Percentiles rank a stretch among this genome's conserved stretches.
Evolutionary conservation across 2,888 invertebrate species (phyloP).

Genomic region (Coleophora deauratella): DNA sequence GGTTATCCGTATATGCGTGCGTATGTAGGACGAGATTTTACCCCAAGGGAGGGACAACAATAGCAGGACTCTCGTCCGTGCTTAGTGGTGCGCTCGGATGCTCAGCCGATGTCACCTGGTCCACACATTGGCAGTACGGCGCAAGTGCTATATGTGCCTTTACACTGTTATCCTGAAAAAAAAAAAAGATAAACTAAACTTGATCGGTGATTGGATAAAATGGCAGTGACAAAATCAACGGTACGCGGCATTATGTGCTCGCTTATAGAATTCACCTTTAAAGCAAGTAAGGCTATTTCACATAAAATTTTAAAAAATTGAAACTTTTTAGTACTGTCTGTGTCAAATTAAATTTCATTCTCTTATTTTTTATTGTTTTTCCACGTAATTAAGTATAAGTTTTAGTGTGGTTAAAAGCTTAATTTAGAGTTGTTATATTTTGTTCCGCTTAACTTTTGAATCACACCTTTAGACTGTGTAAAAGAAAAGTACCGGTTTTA

Average conservation of each 20-base stretch:
- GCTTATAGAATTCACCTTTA: slow-evolving; percentile 68
- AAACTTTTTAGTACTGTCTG: slow-evolving; percentile 12
- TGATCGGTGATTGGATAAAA: slow-evolving; percentile 18
- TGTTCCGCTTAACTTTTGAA: slow-evolving; percentile 13
- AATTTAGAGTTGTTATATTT: slow-evolving; percentile 18
- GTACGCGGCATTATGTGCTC: slow-evolving; percentile 68
- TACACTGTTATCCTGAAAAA: too few relatives aligned
- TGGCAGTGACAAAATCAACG: slow-evolving; percentile 60
- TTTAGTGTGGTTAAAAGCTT: slow-evolving; percentile 14
- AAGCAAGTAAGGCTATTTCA: slow-evolving; percentile 57
- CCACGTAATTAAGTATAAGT: slow-evolving; percentile 3
- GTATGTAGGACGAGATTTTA: slow-evolving; percentile 56
- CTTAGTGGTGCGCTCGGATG: slow-evolving; percentile 66
- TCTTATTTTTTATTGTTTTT: slow-evolving; percentile 24
- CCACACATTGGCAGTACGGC: slow-evolving; percentile 39
- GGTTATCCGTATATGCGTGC: slow-evolving; percentile 41
- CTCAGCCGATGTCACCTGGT: slow-evolving; percentile 45
- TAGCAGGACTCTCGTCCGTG: slow-evolving; percentile 59
- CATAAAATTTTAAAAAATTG: slow-evolving; percentile 20
- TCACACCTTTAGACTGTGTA: slow-evolving; percentile 13
- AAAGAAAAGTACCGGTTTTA: slow-evolving; percentile 12
- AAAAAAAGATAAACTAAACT: too few relatives aligned
- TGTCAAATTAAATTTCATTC: slow-evolving; percentile 20
- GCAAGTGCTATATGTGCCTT: slow-evolving; percentile 23
- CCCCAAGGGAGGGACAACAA: slow-evolving; percentile 65